Percentiles rank a stretch among this genome's conserved stretches.
Conservation (phyloP, 2,888 invertebrate species). For the Arrhopalites spinosus region DNA sequence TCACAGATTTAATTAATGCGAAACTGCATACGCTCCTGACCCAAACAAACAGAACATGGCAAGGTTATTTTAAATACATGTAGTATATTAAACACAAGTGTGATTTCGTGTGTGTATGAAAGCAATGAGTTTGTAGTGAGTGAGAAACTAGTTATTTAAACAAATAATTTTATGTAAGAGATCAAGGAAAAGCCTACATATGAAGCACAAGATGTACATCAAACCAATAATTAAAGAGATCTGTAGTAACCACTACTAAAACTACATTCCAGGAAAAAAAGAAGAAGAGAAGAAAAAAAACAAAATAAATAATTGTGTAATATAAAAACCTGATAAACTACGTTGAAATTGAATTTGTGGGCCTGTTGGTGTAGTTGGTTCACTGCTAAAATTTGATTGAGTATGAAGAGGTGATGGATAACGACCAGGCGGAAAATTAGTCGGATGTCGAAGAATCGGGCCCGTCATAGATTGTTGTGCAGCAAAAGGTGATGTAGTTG, state of each 20-base stretch:
- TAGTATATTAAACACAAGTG: not conserved
- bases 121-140: too few species aligned
- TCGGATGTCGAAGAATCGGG: not conserved
- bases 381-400: not conserved
- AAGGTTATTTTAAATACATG: not conserved
- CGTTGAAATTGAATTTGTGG: not conserved
- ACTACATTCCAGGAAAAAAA: not conserved
- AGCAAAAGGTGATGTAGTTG: not conserved
- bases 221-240: too few species aligned
- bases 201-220: too few species aligned
- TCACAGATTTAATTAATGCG: too few species aligned
- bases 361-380: not conserved
- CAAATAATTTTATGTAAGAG: too few species aligned
- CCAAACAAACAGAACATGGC: too few species aligned
- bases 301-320: not conserved
- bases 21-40: too few species aligned
- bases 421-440: not conserved
- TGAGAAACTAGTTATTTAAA: too few species aligned
- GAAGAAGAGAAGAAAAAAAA: not conserved
- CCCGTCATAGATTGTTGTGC: not conserved
- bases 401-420: not conserved
- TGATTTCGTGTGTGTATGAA: not conserved
- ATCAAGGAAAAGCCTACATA: too few species aligned
- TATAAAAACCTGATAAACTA: constrained; percentile 10
- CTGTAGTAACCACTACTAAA: not conserved